Evolutionary conservation across 2,797 vertebrate species (phyloP).

Genomic region (Knipowitschia caucasica): DNA sequence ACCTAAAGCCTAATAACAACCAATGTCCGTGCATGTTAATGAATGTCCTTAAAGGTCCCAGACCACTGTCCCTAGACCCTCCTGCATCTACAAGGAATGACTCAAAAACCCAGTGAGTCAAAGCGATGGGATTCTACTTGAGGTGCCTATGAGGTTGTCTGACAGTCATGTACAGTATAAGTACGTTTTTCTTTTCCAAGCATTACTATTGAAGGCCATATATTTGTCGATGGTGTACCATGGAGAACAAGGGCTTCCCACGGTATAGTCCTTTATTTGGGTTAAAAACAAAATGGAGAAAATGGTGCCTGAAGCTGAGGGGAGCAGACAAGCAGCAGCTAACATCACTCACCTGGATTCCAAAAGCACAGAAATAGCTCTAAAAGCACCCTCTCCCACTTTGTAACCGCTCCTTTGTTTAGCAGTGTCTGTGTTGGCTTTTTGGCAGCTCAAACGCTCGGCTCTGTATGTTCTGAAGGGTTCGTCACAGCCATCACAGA

Average conservation of each 20-base stretch:
- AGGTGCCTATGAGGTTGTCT: no score
- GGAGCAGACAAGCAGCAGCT: conserved; percentile 70
- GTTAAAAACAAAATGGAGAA: conserved; percentile 33
- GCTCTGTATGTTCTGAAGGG: conserved; percentile 40
- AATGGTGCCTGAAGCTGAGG: conserved; percentile 67
- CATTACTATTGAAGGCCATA: not conserved
- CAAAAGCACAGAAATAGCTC: conserved; percentile 76
- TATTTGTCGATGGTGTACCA: not conserved
- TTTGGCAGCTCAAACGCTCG: conserved; percentile 35
- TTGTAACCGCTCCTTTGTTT: conserved; percentile 72
- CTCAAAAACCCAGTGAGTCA: no score
- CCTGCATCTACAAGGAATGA: no score
- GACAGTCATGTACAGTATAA: no score
- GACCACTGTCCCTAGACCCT: no score
- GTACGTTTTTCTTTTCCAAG: not conserved
- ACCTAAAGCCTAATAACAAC: no score
- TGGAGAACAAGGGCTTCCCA: conserved; percentile 44
- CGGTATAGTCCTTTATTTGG: conserved; percentile 42
- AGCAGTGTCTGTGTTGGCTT: conserved; percentile 47
- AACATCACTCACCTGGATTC: conserved; percentile 75
- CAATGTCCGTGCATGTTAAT: no score
- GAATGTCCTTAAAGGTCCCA: no score
- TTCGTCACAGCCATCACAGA: conserved; percentile 37
- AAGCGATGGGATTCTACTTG: no score
- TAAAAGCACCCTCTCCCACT: conserved; percentile 74